These are phyloP conservation scores for Lasioglossum pauxillum DNA, from an alignment of 2,888 invertebrate genomes.

Conservation along the genomic window DNA sequence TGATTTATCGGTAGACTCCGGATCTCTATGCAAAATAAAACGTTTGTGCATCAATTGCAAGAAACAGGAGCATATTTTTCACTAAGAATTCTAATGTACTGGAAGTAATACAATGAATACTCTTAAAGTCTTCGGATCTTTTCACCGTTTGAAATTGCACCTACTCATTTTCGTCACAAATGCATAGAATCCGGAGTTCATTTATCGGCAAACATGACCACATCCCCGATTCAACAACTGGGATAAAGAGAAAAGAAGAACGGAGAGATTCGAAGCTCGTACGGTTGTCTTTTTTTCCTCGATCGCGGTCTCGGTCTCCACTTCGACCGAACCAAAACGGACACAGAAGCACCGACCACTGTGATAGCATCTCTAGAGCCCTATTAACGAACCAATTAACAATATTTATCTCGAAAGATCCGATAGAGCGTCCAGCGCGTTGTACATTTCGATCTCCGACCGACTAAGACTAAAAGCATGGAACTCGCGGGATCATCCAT, in stretches of 20 bases:
- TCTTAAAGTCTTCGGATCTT: too few species aligned
- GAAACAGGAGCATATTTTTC: too few species aligned
- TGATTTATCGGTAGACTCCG: not conserved
- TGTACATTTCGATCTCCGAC: slow-evolving; percentile 52
- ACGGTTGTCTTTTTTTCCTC: not conserved
- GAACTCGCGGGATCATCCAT: slow-evolving; percentile 46
- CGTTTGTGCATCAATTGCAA: too few species aligned
- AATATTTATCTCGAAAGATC: slow-evolving; percentile 19
- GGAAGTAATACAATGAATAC: too few species aligned
- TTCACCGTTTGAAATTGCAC: too few species aligned
- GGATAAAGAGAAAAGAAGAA: not conserved
- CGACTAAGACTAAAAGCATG: slow-evolving; percentile 39
- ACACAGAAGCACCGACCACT: slow-evolving; percentile 13
- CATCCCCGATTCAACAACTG: not conserved
- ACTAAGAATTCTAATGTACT: too few species aligned
- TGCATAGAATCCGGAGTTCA: too few species aligned
- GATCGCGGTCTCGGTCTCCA: slow-evolving; percentile 10
- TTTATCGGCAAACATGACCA: not conserved
- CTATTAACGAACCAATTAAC: slow-evolving; percentile 34
- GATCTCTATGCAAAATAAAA: too few species aligned
- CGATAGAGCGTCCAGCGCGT: not conserved
- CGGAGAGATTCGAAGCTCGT: slow-evolving; percentile 1
- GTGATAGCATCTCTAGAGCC: slow-evolving; percentile 21
- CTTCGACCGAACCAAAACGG: slow-evolving; percentile 14
- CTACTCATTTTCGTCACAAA: too few species aligned